Evolutionary conservation across 2,113 vertebrate species (phyloP), one percentile per base, ranked within the genome.

Genomic region (Lasiurus cinereus): DNA sequence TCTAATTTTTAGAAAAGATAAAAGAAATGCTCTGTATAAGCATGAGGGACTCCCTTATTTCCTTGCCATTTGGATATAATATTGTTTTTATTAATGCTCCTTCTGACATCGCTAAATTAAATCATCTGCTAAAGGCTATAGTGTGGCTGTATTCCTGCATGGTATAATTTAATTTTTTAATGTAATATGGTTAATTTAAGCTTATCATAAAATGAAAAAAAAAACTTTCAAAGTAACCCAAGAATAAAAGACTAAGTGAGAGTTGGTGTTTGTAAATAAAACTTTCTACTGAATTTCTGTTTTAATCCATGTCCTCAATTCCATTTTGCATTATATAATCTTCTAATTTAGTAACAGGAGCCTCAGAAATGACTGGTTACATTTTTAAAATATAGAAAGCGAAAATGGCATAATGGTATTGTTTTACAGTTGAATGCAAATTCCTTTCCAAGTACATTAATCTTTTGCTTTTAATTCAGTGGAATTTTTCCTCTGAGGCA

Each of bases 391-490:
- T 29, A 52, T 31, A 24, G 8, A 83, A 74, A 77, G 29, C 88
- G 43, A 96, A 80, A 43, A 66, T 91, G 36, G 36, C 64, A 88
- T 86, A 94, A 96, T 69, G 50, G 33, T 72, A 77, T 94, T 95
- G 85, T 96, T 96, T 97, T 96, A 94, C 48, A 95, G 85, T 91
- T 95, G 88, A 94, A 96, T 94, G 91, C 88, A 97, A 97, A 96
- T 96, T 77, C 88, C 95, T 95, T 97, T 96, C 94, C 74, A 95
- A 95, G 82, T 83, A 93, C 82, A 96, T 96, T 96, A 96, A 96
- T 97, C 94, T 96, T 91, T 88, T 87, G 88, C 66, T 96, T 96
- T 97, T 96, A 97, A 91, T 97, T 95, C 89, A 76, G 59, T 89
- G 46, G 48, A 88, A 94, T 89, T 97, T 97, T 94, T 46, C 88